These are phyloP conservation scores for Wasmannia auropunctata DNA, from an alignment of 1,140 invertebrate species.

Conservation along the genomic window DNA sequence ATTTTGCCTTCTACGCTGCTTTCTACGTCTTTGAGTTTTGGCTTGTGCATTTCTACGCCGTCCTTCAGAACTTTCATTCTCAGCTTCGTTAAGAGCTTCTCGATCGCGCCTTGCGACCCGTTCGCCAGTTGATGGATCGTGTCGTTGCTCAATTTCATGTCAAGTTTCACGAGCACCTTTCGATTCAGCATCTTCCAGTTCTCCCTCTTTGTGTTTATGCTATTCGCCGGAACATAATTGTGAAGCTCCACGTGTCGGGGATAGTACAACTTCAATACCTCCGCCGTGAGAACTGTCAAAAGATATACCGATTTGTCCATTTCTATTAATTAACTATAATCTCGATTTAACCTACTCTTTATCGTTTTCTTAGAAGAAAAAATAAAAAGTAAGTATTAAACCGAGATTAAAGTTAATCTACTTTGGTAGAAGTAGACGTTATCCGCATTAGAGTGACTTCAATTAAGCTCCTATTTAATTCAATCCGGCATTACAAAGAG, in stretches of 20 bases:
- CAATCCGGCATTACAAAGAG: not conserved
- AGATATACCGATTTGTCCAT: not conserved
- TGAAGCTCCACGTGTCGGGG: constrained; percentile 89
- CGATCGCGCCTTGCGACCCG: constrained; percentile 86
- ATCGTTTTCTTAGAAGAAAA: too few species aligned
- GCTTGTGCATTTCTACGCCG: not conserved
- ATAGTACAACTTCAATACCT: constrained; percentile 88
- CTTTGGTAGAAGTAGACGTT: too few species aligned
- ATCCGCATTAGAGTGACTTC: not conserved
- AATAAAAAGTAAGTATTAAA: too few species aligned
- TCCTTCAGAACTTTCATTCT: constrained; percentile 73
- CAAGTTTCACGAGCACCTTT: constrained; percentile 88
- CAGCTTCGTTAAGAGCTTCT: constrained; percentile 86
- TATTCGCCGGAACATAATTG: constrained; percentile 89
- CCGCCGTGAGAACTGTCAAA: constrained; percentile 87
- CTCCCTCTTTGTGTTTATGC: constrained; percentile 87
- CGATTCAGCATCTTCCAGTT: constrained; percentile 90
- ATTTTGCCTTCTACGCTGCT: not conserved
- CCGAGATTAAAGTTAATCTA: too few species aligned
- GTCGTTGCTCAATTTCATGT: constrained; percentile 85
- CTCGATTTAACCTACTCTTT: too few species aligned
- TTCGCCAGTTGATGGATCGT: constrained; percentile 87
- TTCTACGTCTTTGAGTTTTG: not conserved
- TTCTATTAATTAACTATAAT: too few species aligned
- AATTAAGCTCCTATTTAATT: not conserved